Conservation (phyloP, 2,113 vertebrate genomes). For the Bungarus multicinctus region DNA sequence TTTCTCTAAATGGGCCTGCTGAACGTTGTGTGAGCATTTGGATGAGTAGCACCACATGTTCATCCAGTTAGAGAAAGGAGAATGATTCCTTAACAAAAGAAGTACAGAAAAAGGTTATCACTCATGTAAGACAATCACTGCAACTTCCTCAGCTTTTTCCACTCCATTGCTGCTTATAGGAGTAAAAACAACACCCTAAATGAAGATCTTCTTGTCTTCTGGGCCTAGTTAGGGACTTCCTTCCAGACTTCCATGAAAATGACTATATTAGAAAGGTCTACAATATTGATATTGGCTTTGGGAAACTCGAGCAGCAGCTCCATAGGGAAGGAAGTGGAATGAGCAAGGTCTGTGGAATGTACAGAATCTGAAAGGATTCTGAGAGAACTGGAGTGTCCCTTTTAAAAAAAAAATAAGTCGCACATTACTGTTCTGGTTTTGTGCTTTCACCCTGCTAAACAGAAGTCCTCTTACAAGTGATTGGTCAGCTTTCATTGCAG, state of each 20-base stretch:
- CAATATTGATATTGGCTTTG: slow-evolving; percentile 99
- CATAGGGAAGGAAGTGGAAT: slow-evolving; percentile 82
- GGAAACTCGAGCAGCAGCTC: slow-evolving; percentile 86
- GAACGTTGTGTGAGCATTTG: slow-evolving; percentile 50
- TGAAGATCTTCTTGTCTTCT: slow-evolving; percentile 79
- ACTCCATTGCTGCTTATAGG: slow-evolving; percentile 89
- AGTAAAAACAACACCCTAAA: slow-evolving; percentile 94
- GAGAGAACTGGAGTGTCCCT: slow-evolving; percentile 56
- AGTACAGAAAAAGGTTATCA: slow-evolving; percentile 69
- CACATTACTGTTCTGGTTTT: slow-evolving; percentile 37
- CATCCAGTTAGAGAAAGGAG: slow-evolving; percentile 73
- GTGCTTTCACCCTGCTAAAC: slow-evolving; percentile 4
- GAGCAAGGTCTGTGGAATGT: slow-evolving; percentile 89
- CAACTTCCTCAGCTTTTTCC: slow-evolving; percentile 92
- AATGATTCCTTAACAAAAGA: slow-evolving; percentile 85
- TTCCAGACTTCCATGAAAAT: slow-evolving; percentile 95
- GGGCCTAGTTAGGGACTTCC: slow-evolving; percentile 99
- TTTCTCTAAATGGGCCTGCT: neutral
- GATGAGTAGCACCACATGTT: slow-evolving; percentile 67
- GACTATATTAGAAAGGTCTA: slow-evolving; percentile 98
- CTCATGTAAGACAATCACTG: slow-evolving; percentile 78
- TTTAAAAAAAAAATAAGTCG: slow-evolving; percentile 26
- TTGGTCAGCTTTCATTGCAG: neutral
- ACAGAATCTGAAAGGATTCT: slow-evolving; percentile 78
- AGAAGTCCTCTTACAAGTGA: neutral